These are phyloP conservation scores for Scaeva pyrastri DNA, from an alignment of 2,888 invertebrate species.

Conservation along the genomic window DNA sequence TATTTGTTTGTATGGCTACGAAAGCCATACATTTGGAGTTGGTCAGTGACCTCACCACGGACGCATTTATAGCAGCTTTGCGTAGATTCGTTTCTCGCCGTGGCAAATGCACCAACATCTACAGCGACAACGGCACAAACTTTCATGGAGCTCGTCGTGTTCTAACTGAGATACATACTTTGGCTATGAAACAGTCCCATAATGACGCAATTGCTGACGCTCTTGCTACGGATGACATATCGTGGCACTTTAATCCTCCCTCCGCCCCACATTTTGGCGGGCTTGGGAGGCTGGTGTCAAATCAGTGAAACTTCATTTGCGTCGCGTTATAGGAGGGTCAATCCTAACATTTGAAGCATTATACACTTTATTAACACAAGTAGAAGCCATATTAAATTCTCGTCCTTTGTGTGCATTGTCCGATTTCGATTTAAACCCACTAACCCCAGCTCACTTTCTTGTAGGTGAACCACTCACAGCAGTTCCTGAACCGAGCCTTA, in stretches of 20 bases:
- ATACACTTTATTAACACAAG: conserved; percentile 49
- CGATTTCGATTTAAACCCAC: conserved; percentile 51
- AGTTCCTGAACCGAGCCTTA: conserved; percentile 45
- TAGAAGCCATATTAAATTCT: conserved; percentile 65
- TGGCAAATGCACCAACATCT: conserved; percentile 53
- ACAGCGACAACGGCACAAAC: conserved; percentile 67
- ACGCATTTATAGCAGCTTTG: conserved; percentile 62
- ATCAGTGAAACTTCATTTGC: conserved; percentile 65
- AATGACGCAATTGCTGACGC: conserved; percentile 50
- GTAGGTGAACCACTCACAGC: conserved; percentile 54
- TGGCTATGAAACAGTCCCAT: conserved; percentile 33
- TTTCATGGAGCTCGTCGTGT: conserved; percentile 61
- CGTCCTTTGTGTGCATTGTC: conserved; percentile 37
- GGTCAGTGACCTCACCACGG: conserved; percentile 55
- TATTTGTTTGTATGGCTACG: conserved; percentile 63
- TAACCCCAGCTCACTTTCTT: conserved; percentile 59
- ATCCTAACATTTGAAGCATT: conserved; percentile 56
- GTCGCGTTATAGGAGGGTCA: conserved; percentile 37
- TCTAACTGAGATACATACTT: conserved; percentile 57
- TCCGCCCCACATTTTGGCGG: conserved; percentile 64
- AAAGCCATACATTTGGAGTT: conserved; percentile 61
- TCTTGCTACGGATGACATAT: conserved; percentile 57
- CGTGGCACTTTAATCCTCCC: conserved; percentile 67
- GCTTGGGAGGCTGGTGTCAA: conserved; percentile 66
- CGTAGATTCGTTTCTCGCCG: conserved; percentile 56